Base-by-base conservation (phyloP, 2,797 vertebrate species). In the Hydrolagus colliei region DNA sequence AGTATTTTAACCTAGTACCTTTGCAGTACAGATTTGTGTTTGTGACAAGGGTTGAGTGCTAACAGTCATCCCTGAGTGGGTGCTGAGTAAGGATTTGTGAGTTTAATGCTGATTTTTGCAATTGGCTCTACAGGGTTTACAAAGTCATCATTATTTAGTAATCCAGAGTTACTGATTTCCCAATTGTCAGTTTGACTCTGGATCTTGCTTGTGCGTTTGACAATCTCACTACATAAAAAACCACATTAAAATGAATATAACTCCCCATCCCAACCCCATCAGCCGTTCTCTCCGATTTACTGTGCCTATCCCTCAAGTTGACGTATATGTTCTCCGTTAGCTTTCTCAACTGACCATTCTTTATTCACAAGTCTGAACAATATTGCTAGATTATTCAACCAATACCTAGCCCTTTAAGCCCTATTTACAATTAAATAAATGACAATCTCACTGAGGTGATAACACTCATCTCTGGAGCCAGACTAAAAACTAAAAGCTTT, bases 111-210 rank as follows among this genome's bases (percentile, higher is more conserved):
- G 9, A 84, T 84, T 84, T 84, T 14, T 71, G 16, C 65, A 67
- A 63, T 18, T 71, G 14, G 32, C 20, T 35, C 63, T 68, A 84
- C 16, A 84, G 6, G 27, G 52, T 41, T 84, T 71, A 68, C 63
- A 67, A 41, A 65, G 32, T 84, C 65, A 71, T 68, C 13, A 41
- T 67, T 68, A 68, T 71, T 32, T 68, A 9, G 63, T 52, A 20
- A 68, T 14, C 79, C 9, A 68, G 27, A 16, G 62, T 67, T 68
- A 35, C 79, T 32, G 14, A 82, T 11, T 68, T 84, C 71, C 3
- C 65, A 84, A 18, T 27, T 80, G 62, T 80, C 27, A 52, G 79
- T 84, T 84, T 84, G 79, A 84, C 71, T 71, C 32, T 63, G n/a
- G 41, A 20, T 84, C n/a, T 11, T 65, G 27, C 41, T 4, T 67